Percentiles rank a stretch among this genome's conserved stretches.
Conservation (phyloP, 2,888 invertebrate species). For the Dolichomitus sp. region DNA sequence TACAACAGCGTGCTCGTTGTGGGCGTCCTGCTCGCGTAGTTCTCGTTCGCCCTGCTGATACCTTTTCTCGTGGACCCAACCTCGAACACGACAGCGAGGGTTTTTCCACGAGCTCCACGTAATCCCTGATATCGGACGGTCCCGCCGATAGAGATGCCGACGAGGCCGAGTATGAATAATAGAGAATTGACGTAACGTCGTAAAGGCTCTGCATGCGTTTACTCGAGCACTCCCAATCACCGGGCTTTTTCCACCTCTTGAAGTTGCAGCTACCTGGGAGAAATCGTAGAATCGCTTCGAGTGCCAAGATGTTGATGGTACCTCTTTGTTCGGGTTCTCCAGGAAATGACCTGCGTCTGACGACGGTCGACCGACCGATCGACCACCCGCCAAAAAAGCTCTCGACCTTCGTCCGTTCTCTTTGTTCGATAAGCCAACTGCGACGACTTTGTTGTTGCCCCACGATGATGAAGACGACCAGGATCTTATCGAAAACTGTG, state of each 20-base stretch:
- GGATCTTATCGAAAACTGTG: background rate
- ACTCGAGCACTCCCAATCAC: conserved; percentile 4
- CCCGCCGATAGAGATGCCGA: conserved; percentile 15
- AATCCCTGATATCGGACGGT: conserved; percentile 18
- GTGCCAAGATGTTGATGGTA: conserved; percentile 3
- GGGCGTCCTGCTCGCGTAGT: conserved; percentile 30
- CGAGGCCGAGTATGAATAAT: conserved; percentile 11
- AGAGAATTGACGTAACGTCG: background rate
- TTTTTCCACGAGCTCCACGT: conserved; percentile 12
- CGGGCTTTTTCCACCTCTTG: conserved; percentile 1
- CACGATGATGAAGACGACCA: background rate
- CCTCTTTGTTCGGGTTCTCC: conserved; percentile 3
- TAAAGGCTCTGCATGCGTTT: conserved; percentile 32
- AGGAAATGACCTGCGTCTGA: conserved; percentile 5
- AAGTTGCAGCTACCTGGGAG: background rate
- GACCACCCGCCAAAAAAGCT: conserved; percentile 20
- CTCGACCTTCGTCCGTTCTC: background rate
- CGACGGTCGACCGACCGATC: conserved; percentile 18
- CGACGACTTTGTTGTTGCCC: background rate
- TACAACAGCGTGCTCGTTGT: conserved; percentile 47
- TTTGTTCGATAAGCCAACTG: background rate
- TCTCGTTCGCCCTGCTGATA: conserved; percentile 46
- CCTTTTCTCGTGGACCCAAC: conserved; percentile 29
- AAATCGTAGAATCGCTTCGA: background rate
- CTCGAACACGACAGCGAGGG: conserved; percentile 17